Percentiles rank a stretch among this genome's conserved stretches.
Evolutionary conservation across 2,797 vertebrate genomes (phyloP).

Genomic region (Falco columbarius): DNA sequence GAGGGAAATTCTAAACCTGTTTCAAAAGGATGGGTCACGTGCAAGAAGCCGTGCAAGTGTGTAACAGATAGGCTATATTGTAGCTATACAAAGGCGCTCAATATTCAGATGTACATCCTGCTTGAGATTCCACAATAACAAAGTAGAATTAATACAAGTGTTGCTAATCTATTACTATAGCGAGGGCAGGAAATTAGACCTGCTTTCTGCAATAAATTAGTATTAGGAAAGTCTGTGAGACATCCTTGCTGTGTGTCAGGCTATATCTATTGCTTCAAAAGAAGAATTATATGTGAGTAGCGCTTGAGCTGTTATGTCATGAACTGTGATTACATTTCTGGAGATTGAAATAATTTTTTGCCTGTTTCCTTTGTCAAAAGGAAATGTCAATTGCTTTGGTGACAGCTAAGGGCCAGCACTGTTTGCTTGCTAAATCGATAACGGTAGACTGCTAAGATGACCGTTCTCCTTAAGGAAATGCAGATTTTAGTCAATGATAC

Average conservation of each 20-base stretch:
- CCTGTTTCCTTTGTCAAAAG: background rate
- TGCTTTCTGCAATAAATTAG: background rate
- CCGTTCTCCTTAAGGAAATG: background rate
- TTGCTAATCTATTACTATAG: background rate
- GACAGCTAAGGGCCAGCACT: background rate
- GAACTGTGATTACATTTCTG: background rate
- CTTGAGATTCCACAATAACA: background rate
- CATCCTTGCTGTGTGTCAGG: background rate
- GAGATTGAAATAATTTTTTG: background rate
- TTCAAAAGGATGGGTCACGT: background rate
- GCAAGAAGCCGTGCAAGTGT: background rate
- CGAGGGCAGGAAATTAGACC: background rate
- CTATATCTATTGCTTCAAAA: background rate
- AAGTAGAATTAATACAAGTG: background rate
- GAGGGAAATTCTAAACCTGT: background rate
- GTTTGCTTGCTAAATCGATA: background rate
- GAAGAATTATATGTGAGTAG: background rate
- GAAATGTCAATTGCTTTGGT: background rate
- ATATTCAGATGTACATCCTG: background rate
- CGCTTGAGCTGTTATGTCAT: background rate
- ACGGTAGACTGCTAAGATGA: background rate
- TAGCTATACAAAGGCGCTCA: background rate
- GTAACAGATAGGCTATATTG: rapidly evolving
- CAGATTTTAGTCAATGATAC: background rate
- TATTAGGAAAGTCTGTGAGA: background rate